Evolutionary conservation across 2,113 vertebrate species (phyloP), one percentile per base, ranked within the genome.

Genomic region (Sigmodon hispidus): DNA sequence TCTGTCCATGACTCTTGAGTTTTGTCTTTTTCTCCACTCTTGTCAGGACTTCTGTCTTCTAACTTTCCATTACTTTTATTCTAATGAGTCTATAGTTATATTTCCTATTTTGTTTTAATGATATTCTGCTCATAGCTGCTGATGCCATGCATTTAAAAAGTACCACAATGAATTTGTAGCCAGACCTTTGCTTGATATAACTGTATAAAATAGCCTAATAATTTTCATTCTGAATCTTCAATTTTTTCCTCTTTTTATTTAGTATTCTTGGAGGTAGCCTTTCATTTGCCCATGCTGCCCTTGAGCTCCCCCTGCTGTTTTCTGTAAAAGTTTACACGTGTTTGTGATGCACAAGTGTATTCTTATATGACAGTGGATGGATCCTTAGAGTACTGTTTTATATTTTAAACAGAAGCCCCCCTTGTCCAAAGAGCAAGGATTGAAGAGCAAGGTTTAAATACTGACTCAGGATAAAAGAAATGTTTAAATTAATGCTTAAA

Each of bases 291-390:
- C 86, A 70, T 15, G 36, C 95, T 96, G 95, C 92, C 92, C 73
- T 97, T 96, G 96, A 97, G 97, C 98, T 96, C 98, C 98, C 97
- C n/a, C 98, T 98, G 86, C 97, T 97, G 98, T 90, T 76, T 85
- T 19, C 5, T 29, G 7, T 52, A 61, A 75, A 65, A 50, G 93
- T 94, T 3, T 83, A 72, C 81, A 55, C 2, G 9, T 50, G 5
- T 89, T 87, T n/a, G 76, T 86, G 43, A 55, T 26, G 11, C 6
- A 69, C 65, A 85, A 29, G 31, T 93, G 61, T 13, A 7, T 96
- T 92, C n/a, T n/a, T n/a, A n/a, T 76, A 67, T 87, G 84, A 80
- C 1, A 24, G 50, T 50, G 6, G 34, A 50, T 50, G 6, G 34
- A 50, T 93, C 73, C 52, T 90, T 88, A 73, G 17, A n/a, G n/a